Evolutionary conservation across 2,888 invertebrate species (phyloP), one percentile per base, ranked within the genome.

Genomic region (Periphyllus acericola): DNA sequence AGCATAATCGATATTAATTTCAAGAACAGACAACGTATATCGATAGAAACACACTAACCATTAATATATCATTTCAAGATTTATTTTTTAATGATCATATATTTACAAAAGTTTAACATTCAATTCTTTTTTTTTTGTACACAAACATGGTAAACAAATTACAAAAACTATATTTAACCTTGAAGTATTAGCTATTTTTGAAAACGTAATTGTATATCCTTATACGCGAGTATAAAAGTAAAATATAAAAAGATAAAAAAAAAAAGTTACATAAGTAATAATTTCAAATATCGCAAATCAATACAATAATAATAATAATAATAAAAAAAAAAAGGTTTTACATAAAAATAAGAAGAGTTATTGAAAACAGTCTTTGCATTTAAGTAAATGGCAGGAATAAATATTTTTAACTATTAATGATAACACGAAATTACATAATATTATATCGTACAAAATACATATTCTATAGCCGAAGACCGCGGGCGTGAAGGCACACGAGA

Each of bases 101-200:
- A 85, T 79, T 79, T 85, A 85, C 78, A 85, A 85, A 52, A 79
- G 34, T 68, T 74, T 52, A 85, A 85, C 78, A 68, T 82, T 78
- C n/a, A 19, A n/a, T 78, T 68, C 25, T 46, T 46, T 14, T 46
- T 11, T 46, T 46, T 78, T 78, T 78, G n/a, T 85, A 85, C 78
- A 85, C 78, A 85, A 83, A 85, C 66, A 78, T 21, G 71, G 85
- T 79, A 79, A 78, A 71, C 40, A 76, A 74, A 83, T 74, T 82
- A 82, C 83, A 74, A 76, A 76, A 83, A 76, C 55, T 74, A 72
- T 55, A 34, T 52, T 32, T 68, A 32, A 60, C 3, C 36, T 29
- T 60, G 21, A n/a, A 76, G 60, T 32, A 66, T 84, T 76, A 40
- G 66, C 76, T 66, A 66, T 40, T 75, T 60, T 60, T 40, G 21